A percentile compares a stretch with the other conserved stretches of the same genome.
phyloP scores from a whole-genome alignment of 1,140 invertebrate species.

The Vollenhovia emeryi region DNA sequence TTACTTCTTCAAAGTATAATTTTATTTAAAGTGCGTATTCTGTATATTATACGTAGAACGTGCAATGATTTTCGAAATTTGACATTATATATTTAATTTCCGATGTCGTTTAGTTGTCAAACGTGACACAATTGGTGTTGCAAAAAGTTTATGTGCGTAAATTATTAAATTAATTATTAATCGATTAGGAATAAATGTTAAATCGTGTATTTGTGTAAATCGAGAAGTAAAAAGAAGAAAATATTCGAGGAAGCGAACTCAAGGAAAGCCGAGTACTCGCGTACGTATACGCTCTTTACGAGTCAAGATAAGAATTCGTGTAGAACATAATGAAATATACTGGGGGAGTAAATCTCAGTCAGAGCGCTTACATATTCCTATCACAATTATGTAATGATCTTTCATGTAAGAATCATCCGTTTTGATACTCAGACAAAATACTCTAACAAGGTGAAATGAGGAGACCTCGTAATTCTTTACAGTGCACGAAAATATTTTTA shows the following conservation, averaged over 20 bases:
- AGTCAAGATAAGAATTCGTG: constrained; percentile 6
- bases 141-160: not conserved
- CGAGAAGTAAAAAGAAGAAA: not conserved
- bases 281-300: not conserved
- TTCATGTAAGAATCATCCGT: not conserved
- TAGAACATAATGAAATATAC: not conserved
- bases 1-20: not conserved
- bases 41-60: not conserved
- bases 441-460: not conserved
- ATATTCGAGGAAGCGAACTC: not conserved
- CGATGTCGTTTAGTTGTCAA: not conserved
- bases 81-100: not conserved
- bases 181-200: not conserved
- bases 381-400: not conserved
- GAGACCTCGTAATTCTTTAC: not conserved
- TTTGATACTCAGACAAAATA: not conserved
- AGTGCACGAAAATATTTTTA: not conserved
- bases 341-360: not conserved
- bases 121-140: not conserved
- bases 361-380: not conserved
- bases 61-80: not conserved
- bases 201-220: not conserved
- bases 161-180: constrained; percentile 14
- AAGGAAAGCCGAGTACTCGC: not conserved
- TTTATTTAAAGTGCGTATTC: not conserved